Base-by-base conservation (phyloP, 2,888 invertebrate species). In the Mesorhabditis sp. region DNA sequence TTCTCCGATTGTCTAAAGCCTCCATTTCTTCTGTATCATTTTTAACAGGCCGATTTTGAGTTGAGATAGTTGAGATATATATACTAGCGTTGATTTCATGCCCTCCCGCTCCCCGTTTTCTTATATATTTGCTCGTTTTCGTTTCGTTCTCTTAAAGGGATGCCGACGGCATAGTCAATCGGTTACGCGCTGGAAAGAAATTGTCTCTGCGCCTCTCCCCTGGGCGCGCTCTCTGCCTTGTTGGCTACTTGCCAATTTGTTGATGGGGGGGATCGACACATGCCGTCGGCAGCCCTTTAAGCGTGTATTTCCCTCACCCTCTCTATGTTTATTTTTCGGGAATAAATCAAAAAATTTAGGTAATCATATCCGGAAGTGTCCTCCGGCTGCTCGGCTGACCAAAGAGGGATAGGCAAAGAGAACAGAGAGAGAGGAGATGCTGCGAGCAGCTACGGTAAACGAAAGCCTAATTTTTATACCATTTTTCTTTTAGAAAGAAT, bases 401-500 rank as follows among this genome's bases (percentile, higher is more conserved):
- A 28, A 28, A 42, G 10, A 4, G 71, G 65, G 4, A 68, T 58
- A 62, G 71, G 58, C n/a, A 61, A 71, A 50, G 68, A 67, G 63
- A n/a, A n/a, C 10, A 63, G 10, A 15, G 41, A 28, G 10, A 28
- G 63, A 63, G 15, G 10, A 28, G 41, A 15, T 63, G n/a, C 10
- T 15, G 41, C 42, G 66, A 43, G 41, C 10, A 2, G 3, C 13
- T 28, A 65, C 13, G 44, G 41, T 15, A 4, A 43, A 61, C 15
- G 5, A 10, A 1, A 13, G n/a, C 13, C 0, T 67, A 10, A 28
- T 10, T 7, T 65, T 65, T 43, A 42, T 7, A 65, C n/a, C n/a
- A 2, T 43, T n/a, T 62, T 1, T 58, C 43, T 73, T 74, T n/a
- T 67, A 77, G 76, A 77, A 72, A 67, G 74, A 73, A 72, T 74